Conservation (phyloP, 2,888 invertebrate species). For the Campopleginae sp. region DNA sequence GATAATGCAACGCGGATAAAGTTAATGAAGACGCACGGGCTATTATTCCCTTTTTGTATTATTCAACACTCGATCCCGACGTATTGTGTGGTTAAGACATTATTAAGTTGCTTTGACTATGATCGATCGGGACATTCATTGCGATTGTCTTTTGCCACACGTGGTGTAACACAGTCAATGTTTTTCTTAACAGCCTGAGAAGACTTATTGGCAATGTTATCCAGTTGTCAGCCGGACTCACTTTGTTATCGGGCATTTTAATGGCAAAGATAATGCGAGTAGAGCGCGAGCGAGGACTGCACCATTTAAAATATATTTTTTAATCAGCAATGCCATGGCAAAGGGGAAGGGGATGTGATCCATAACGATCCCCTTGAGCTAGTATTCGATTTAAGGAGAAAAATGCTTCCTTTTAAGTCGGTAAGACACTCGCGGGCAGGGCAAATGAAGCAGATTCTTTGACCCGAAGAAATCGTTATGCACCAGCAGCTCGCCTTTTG, state of each 20-base stretch:
- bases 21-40: slow-evolving; percentile 47
- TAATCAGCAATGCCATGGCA: background rate
- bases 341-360: background rate
- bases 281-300: background rate
- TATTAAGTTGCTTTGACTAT: slow-evolving; percentile 42
- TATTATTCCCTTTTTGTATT: slow-evolving; percentile 36
- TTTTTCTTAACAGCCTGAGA: background rate
- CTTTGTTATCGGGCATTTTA: background rate
- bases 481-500: background rate
- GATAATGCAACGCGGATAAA: slow-evolving; percentile 26
- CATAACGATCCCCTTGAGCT: too few relatives aligned
- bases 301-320: background rate
- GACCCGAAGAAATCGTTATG: background rate
- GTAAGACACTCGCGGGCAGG: background rate
- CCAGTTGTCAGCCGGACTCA: slow-evolving; percentile 8
- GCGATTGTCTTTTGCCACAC: slow-evolving; percentile 25
- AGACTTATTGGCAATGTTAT: slow-evolving; percentile 4
- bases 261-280: background rate
- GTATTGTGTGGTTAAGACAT: slow-evolving; percentile 36
- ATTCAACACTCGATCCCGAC: slow-evolving; percentile 41
- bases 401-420: too few relatives aligned
- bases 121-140: slow-evolving; percentile 49
- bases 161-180: slow-evolving; percentile 8
- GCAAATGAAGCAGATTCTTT: background rate
- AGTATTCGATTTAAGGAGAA: too few relatives aligned